A percentile compares a stretch with the other conserved stretches of the same genome.
phyloP scores from a whole-genome alignment of 2,113 vertebrate genomes.

The Galemys pyrenaicus region DNA sequence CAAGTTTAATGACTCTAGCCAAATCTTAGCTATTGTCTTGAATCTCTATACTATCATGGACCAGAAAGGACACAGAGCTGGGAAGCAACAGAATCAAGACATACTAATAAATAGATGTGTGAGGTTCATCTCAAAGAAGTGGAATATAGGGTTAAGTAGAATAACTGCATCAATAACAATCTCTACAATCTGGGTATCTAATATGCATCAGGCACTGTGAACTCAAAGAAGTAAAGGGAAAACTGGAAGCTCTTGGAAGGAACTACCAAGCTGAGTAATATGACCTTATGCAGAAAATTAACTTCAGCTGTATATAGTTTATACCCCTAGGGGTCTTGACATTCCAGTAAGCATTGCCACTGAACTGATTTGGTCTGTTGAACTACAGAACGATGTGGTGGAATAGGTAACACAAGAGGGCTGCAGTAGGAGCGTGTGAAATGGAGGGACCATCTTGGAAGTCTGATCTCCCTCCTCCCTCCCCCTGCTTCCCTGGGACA shows the following conservation, averaged over 20 bases:
- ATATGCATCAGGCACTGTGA: neutral
- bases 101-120: neutral
- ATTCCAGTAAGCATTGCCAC: neutral
- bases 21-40: neutral
- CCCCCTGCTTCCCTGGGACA: neutral
- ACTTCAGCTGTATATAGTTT: conserved; percentile 13
- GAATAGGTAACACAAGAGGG: neutral
- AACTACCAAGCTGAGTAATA: neutral
- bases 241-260: neutral
- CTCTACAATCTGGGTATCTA: neutral
- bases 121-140: neutral
- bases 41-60: neutral
- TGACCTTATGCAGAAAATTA: conserved; percentile 44
- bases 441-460: neutral
- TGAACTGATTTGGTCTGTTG: neutral
- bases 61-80: neutral
- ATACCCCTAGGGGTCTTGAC: neutral
- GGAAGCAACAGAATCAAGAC: neutral
- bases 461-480: neutral
- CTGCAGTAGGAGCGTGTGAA: neutral
- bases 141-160: neutral
- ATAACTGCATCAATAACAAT: neutral
- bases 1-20: neutral
- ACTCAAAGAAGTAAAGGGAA: neutral
- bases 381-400: neutral